Evolutionary conservation across 2,888 invertebrate species (phyloP).

Genomic region (Oegoconia quadripuncta): DNA sequence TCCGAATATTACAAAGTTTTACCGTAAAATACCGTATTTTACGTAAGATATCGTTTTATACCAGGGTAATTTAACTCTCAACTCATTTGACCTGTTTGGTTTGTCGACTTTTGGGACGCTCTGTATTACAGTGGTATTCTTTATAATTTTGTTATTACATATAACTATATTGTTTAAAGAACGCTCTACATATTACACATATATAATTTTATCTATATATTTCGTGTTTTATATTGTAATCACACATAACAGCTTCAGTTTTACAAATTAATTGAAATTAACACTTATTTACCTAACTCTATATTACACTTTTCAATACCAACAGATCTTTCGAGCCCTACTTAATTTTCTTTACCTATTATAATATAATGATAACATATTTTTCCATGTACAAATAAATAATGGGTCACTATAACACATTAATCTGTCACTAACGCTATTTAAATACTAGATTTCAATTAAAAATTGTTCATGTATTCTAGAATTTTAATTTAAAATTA

Average conservation of each 20-base stretch:
- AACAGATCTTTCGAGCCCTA: slow-evolving; percentile 60
- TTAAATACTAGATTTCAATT: slow-evolving; percentile 37
- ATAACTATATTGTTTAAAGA: too few relatives aligned
- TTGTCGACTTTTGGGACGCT: too few relatives aligned
- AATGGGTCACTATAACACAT: slow-evolving; percentile 54
- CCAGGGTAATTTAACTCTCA: too few relatives aligned
- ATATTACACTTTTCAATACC: slow-evolving; percentile 45
- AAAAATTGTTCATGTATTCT: slow-evolving; percentile 24
- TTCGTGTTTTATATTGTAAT: slow-evolving; percentile 32
- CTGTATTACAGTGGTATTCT: too few relatives aligned
- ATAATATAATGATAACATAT: slow-evolving; percentile 22
- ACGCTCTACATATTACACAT: too few relatives aligned
- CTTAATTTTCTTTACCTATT: slow-evolving; percentile 26
- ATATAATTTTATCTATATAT: slow-evolving; percentile 8
- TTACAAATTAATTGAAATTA: slow-evolving; percentile 48
- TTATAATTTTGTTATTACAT: too few relatives aligned
- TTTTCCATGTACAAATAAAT: slow-evolving; percentile 62
- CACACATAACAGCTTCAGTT: slow-evolving; percentile 44
- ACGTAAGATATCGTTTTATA: too few relatives aligned
- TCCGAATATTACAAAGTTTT: too few relatives aligned
- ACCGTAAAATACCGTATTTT: too few relatives aligned
- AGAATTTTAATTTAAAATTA: slow-evolving; percentile 7
- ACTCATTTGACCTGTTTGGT: too few relatives aligned
- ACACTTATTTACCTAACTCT: slow-evolving; percentile 54
- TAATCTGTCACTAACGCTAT: slow-evolving; percentile 30